Conservation (phyloP, 1,140 invertebrate species). For the Agrilus planipennis region DNA sequence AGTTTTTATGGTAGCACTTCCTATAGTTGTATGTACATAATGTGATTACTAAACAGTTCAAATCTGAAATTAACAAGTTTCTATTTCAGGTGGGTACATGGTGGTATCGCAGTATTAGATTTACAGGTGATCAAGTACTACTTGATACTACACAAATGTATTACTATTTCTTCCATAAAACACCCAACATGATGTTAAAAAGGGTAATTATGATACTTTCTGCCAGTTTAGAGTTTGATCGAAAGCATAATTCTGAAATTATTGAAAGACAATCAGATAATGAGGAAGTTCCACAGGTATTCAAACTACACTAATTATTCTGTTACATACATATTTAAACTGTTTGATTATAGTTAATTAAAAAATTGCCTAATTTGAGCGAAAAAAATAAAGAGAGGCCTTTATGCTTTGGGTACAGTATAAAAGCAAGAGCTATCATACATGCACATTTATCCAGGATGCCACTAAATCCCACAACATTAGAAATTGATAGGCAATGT, state of each 20-base stretch:
- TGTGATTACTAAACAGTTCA: conserved; percentile 6
- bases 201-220: conserved; percentile 92
- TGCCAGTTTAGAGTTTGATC: conserved; percentile 93
- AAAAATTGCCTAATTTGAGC: conserved; percentile 75
- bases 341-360: conserved; percentile 60
- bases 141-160: conserved; percentile 93
- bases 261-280: conserved; percentile 89
- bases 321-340: conserved; percentile 12
- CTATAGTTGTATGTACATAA: conserved; percentile 53
- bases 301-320: too few species aligned
- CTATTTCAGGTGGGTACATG: conserved; percentile 78
- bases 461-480: conserved; percentile 61
- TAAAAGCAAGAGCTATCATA: conserved; percentile 88
- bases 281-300: conserved; percentile 85
- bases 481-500: conserved; percentile 78
- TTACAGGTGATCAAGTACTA: conserved; percentile 90
- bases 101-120: conserved; percentile 98
- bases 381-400: conserved; percentile 95
- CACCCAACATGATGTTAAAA: conserved; percentile 88
- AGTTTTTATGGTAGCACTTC: conserved; percentile 95
- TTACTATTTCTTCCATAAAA: conserved; percentile 92
- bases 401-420: conserved; percentile 86
- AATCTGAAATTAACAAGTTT: too few species aligned
- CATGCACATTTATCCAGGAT: conserved; percentile 89
- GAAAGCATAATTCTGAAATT: conserved; percentile 87